Conservation (phyloP, 92 coral and sea anemone genomes). For the Actinernus sp. region DNA sequence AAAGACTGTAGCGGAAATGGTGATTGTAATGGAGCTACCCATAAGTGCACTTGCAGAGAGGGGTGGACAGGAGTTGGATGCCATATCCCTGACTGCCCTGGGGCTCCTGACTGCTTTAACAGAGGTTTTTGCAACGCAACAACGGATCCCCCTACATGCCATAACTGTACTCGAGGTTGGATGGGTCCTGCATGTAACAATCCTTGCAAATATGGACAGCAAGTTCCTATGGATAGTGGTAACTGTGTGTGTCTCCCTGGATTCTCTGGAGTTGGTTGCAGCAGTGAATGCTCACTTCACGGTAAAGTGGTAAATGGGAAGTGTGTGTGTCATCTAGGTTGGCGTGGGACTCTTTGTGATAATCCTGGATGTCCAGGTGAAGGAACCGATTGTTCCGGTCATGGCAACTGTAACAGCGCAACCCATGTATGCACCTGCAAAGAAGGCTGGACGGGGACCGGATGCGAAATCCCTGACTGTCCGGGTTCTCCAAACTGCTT, state of each 20-base stretch:
- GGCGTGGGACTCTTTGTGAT: constrained; percentile 93
- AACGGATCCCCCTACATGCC: constrained; percentile 78
- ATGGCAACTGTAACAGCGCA: constrained; percentile 90
- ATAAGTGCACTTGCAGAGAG: constrained; percentile 82
- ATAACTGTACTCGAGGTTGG: constrained; percentile 92
- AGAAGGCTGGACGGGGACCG: constrained; percentile 94
- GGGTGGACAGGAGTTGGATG: constrained; percentile 98
- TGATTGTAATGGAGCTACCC: constrained; percentile 92
- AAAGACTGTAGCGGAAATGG: constrained; percentile 95
- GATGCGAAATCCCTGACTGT: constrained; percentile 94
- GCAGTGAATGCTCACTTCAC: constrained; percentile 94
- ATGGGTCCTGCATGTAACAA: constrained; percentile 99
- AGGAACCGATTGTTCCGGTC: constrained; percentile 87
- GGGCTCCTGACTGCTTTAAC: constrained; percentile 91
- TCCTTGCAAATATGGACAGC: constrained; percentile 89
- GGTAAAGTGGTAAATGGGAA: constrained; percentile 64
- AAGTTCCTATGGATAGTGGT: constrained; percentile 99
- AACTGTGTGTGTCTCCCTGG: constrained; percentile 91
- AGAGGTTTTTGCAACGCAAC: constrained; percentile 94
- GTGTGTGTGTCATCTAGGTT: constrained; percentile 84
- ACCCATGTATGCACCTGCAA: constrained; percentile 87
- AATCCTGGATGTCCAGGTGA: constrained; percentile 95
- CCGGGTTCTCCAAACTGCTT: constrained; percentile 96
- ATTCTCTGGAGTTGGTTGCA: constrained; percentile 94
- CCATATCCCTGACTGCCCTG: constrained; percentile 97